phyloP scores from a whole-genome alignment of 2,888 invertebrate genomes.

The Parnassius smintheus region DNA sequence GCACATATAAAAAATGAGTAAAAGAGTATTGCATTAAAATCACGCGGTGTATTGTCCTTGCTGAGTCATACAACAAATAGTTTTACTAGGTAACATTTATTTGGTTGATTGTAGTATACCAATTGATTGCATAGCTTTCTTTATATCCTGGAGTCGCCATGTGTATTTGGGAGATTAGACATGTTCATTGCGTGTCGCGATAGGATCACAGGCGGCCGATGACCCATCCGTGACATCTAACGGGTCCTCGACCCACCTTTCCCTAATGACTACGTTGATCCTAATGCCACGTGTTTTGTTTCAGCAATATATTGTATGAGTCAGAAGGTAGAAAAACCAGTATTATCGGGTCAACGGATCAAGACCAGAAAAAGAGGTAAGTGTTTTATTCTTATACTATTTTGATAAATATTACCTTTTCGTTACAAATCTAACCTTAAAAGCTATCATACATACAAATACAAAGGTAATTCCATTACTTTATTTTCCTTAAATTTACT shows the following conservation, averaged over 20 bases:
- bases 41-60: constrained; percentile 39
- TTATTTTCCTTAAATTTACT: too few species aligned
- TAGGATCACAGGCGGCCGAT: constrained; percentile 61
- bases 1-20: constrained; percentile 47
- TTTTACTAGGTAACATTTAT: constrained; percentile 32
- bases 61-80: constrained; percentile 46
- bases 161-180: constrained; percentile 38
- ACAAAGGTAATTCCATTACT: too few species aligned
- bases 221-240: constrained; percentile 55
- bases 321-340: constrained; percentile 99
- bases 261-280: constrained; percentile 23
- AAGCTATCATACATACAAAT: too few species aligned
- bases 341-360: constrained; percentile 99
- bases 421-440: constrained; percentile 15
- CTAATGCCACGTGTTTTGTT: constrained; percentile 80
- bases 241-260: constrained; percentile 41
- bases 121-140: background rate
- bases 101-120: constrained; percentile 29
- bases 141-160: constrained; percentile 28
- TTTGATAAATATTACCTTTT: too few species aligned
- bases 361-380: constrained; percentile 99
- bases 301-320: constrained; percentile 98
- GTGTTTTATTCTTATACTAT: constrained; percentile 32
- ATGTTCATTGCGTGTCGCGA: constrained; percentile 43
- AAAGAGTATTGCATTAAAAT: constrained; percentile 34